These are phyloP conservation scores for Notodonta dromedarius DNA, from an alignment of 2,888 invertebrate species.

Conservation along the genomic window DNA sequence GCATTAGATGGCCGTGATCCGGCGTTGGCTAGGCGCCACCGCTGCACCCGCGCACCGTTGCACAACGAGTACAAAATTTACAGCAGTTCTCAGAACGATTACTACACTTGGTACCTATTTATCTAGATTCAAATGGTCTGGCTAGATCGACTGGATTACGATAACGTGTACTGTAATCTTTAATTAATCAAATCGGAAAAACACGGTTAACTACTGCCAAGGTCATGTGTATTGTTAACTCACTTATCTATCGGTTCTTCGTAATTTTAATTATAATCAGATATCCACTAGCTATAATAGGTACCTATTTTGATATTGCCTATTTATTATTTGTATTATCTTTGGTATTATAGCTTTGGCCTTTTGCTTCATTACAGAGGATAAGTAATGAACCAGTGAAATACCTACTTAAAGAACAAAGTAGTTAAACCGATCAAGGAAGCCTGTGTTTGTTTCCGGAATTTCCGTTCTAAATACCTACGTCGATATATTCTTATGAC, in stretches of 20 bases:
- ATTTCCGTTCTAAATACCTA: too few species aligned
- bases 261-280: slow-evolving; percentile 2
- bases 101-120: slow-evolving; percentile 13
- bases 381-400: too few species aligned
- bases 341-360: not conserved
- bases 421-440: too few species aligned
- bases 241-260: not conserved
- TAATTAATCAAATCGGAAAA: not conserved
- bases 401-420: too few species aligned
- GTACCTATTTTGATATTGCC: not conserved
- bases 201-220: not conserved
- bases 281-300: not conserved
- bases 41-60: slow-evolving; percentile 37
- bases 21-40: slow-evolving; percentile 63
- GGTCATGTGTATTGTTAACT: not conserved
- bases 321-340: too few species aligned
- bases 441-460: too few species aligned
- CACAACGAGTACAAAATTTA: slow-evolving; percentile 43
- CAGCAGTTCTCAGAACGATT: slow-evolving; percentile 18
- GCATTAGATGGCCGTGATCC: slow-evolving; percentile 54
- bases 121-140: slow-evolving; percentile 7
- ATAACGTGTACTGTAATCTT: slow-evolving; percentile 8
- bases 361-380: too few species aligned
- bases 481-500: too few species aligned
- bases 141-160: slow-evolving; percentile 18